These are phyloP conservation scores for Machimus rusticus DNA, from an alignment of 2,888 invertebrate genomes.

Conservation along the genomic window DNA sequence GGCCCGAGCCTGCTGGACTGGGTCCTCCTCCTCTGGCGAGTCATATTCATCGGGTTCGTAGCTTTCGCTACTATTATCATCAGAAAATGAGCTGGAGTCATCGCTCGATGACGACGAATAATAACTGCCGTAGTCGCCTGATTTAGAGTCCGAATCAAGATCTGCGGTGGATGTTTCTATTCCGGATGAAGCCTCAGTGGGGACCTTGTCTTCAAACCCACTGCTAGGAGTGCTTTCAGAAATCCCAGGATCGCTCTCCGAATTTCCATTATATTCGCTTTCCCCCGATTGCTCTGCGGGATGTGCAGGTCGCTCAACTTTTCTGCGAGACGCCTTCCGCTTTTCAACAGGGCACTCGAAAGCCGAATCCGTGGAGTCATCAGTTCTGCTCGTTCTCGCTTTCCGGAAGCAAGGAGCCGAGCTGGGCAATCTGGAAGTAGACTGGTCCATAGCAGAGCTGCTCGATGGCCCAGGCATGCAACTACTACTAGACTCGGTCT, in stretches of 20 bases:
- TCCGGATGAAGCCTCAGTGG: constrained; percentile 57
- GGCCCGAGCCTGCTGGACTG: no score
- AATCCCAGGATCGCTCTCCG: background rate
- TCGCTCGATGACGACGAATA: background rate
- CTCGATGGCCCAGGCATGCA: background rate
- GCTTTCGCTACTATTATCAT: constrained; percentile 25
- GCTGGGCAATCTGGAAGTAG: background rate
- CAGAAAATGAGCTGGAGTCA: constrained; percentile 12
- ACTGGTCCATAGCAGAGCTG: background rate
- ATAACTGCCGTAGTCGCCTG: background rate
- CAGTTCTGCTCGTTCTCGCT: background rate
- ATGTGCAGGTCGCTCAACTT: background rate
- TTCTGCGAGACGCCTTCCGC: background rate
- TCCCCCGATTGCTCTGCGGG: background rate
- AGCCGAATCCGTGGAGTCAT: background rate
- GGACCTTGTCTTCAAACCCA: constrained; percentile 57
- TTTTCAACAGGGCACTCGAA: background rate
- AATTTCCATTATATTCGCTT: background rate
- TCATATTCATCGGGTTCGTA: constrained; percentile 10
- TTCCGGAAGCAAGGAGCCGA: background rate
- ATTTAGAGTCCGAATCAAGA: constrained; percentile 12
- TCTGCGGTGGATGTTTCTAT: constrained; percentile 51
- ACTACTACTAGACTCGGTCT: background rate
- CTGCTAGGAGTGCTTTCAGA: constrained; percentile 51
- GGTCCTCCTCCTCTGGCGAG: background rate